phyloP scores from a whole-genome alignment of 2,797 vertebrate genomes.

The Melanotaenia boesemani region DNA sequence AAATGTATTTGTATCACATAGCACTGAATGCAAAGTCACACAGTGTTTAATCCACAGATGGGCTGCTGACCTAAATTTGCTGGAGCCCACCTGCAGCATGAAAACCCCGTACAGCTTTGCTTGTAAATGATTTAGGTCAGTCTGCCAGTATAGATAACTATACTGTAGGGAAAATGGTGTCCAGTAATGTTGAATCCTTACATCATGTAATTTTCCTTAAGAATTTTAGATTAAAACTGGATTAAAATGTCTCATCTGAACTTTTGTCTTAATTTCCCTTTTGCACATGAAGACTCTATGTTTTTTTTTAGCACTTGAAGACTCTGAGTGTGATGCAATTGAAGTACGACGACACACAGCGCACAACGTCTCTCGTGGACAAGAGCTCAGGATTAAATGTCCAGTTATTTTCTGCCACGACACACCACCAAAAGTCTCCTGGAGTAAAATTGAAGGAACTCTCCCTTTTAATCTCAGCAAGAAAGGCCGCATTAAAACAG shows the following conservation, averaged over 20 bases:
- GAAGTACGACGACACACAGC: not conserved
- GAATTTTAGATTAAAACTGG: not conserved
- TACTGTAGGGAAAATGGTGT: not conserved
- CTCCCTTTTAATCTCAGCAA: fast-evolving
- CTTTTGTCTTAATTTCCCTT: too few relatives aligned
- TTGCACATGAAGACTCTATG: too few relatives aligned
- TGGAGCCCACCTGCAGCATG: not conserved
- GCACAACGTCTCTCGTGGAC: fast-evolving
- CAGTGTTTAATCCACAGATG: not conserved
- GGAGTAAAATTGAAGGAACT: not conserved
- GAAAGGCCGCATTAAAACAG: not conserved
- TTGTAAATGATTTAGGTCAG: too few relatives aligned
- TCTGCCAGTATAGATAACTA: too few relatives aligned
- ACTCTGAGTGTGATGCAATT: not conserved
- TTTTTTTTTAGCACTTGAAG: constrained; percentile 8
- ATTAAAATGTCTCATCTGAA: too few relatives aligned
- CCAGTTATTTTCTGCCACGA: not conserved
- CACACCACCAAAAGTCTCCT: constrained; percentile 14
- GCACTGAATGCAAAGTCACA: not conserved
- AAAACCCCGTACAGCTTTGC: not conserved
- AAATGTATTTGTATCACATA: not conserved
- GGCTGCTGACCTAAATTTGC: not conserved
- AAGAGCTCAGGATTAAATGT: constrained; percentile 12
- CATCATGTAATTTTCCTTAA: not conserved
- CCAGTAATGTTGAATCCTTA: not conserved